Conservation (phyloP, 2,797 vertebrate species). For the Cynodonichthys magdalenae region DNA sequence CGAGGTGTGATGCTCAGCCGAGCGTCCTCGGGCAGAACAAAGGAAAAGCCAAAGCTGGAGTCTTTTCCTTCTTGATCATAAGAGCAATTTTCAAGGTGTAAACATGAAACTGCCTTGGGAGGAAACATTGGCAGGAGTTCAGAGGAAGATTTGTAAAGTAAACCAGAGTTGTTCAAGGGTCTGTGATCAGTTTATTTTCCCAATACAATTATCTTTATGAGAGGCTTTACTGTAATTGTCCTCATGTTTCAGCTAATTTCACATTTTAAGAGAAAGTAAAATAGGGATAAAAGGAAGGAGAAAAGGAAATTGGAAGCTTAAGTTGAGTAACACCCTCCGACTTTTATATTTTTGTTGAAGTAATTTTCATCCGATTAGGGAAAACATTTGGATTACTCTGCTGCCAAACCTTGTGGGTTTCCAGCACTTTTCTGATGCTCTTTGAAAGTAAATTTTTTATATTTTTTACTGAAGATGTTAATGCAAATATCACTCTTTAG, state of each 20-base stretch:
- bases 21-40: slow-evolving; percentile 73
- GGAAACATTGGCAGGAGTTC: slow-evolving; percentile 76
- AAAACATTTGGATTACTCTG: slow-evolving; percentile 29
- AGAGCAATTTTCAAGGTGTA: slow-evolving; percentile 72
- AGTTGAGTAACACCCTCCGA: slow-evolving; percentile 47
- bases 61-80: slow-evolving; percentile 67
- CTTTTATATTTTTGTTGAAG: slow-evolving; percentile 55
- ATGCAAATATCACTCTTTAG: neutral
- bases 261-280: slow-evolving; percentile 70
- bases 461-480: slow-evolving; percentile 9
- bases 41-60: slow-evolving; percentile 51
- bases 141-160: slow-evolving; percentile 79
- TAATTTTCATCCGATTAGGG: slow-evolving; percentile 50
- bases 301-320: slow-evolving; percentile 57
- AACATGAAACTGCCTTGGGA: slow-evolving; percentile 74
- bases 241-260: slow-evolving; percentile 82
- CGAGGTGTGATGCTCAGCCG: slow-evolving; percentile 68
- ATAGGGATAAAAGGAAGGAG: slow-evolving; percentile 40
- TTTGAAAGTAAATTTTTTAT: neutral
- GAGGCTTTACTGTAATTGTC: slow-evolving; percentile 75
- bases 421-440: slow-evolving; percentile 13
- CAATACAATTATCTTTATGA: slow-evolving; percentile 64
- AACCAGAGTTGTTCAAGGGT: slow-evolving; percentile 79
- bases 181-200: slow-evolving; percentile 80
- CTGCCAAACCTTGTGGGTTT: slow-evolving; percentile 37